Percentiles rank a stretch among this genome's conserved stretches.
Conservation (phyloP, 1,140 invertebrate genomes). For the Micrasema longulum region DNA sequence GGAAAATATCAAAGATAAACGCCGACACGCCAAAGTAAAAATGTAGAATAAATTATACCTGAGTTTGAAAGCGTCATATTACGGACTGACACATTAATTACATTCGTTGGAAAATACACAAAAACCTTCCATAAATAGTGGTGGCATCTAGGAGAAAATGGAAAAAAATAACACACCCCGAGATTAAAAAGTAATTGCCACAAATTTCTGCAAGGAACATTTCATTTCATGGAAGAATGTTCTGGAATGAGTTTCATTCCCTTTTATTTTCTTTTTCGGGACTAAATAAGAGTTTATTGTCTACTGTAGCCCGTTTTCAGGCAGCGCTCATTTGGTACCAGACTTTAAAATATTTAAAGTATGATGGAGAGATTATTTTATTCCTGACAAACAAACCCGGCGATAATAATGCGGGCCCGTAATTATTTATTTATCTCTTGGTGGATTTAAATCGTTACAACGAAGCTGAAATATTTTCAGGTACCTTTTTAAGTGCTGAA, state of each 20-base stretch:
- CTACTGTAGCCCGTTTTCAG: slow-evolving; percentile 8
- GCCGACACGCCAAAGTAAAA: not conserved
- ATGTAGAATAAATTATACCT: slow-evolving; percentile 20
- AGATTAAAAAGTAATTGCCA: slow-evolving; percentile 47
- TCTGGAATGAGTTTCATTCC: slow-evolving; percentile 38
- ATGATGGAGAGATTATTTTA: slow-evolving; percentile 5
- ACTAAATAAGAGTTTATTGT: slow-evolving; percentile 37
- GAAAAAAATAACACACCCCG: slow-evolving; percentile 23
- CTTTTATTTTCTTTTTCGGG: slow-evolving; percentile 38
- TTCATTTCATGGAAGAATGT: slow-evolving; percentile 43
- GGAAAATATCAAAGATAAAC: slow-evolving; percentile 15
- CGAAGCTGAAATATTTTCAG: too few relatives aligned
- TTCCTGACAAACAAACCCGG: not conserved
- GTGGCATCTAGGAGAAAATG: slow-evolving; percentile 20
- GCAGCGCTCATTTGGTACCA: slow-evolving; percentile 17
- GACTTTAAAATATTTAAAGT: slow-evolving; percentile 20
- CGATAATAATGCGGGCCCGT: not conserved
- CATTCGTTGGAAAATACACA: slow-evolving; percentile 39
- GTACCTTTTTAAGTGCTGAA: too few relatives aligned
- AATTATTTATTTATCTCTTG: too few relatives aligned
- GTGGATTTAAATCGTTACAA: too few relatives aligned
- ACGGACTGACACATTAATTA: slow-evolving; percentile 35
- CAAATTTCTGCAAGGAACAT: slow-evolving; percentile 39
- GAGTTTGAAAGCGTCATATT: slow-evolving; percentile 34
- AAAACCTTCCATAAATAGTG: slow-evolving; percentile 8